Conservation (phyloP, 2,113 vertebrate genomes). For the Connochaetes taurinus region DNA sequence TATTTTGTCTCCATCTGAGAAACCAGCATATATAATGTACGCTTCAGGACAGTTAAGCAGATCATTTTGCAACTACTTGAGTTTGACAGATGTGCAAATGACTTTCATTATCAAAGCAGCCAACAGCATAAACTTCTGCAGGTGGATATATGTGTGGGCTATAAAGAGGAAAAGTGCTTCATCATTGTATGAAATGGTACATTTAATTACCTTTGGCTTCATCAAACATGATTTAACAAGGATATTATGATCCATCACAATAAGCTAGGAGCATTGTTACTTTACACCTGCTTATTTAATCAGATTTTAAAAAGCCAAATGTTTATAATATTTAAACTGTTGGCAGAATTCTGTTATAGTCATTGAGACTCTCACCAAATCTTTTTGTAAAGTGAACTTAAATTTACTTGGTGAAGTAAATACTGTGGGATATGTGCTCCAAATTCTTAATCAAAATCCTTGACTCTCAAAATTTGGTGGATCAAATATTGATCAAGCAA, state of each 20-base stretch:
- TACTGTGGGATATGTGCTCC: not conserved
- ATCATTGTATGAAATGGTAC: slow-evolving; percentile 61
- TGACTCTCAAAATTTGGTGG: not conserved
- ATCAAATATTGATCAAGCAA: not conserved
- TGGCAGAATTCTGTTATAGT: slow-evolving; percentile 1
- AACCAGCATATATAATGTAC: slow-evolving; percentile 5
- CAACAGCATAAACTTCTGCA: slow-evolving; percentile 62
- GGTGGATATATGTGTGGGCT: slow-evolving; percentile 64
- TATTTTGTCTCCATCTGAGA: not conserved
- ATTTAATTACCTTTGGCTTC: slow-evolving; percentile 70
- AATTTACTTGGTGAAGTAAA: not conserved
- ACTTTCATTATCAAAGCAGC: slow-evolving; percentile 70
- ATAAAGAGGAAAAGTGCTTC: slow-evolving; percentile 53
- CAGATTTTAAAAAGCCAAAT: slow-evolving; percentile 59
- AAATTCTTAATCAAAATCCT: not conserved
- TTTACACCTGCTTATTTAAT: slow-evolving; percentile 54
- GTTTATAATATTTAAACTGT: slow-evolving; percentile 57
- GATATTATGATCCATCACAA: slow-evolving; percentile 73
- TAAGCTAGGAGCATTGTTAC: slow-evolving; percentile 46
- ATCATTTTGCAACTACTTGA: slow-evolving; percentile 65
- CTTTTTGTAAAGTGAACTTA: not conserved
- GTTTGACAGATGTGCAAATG: slow-evolving; percentile 71
- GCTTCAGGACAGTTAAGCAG: slow-evolving; percentile 46
- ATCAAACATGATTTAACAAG: slow-evolving; percentile 72
- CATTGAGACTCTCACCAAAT: slow-evolving; percentile 14